Conservation (phyloP, 2,797 vertebrate genomes). For the Melanogrammus aeglefinus region DNA sequence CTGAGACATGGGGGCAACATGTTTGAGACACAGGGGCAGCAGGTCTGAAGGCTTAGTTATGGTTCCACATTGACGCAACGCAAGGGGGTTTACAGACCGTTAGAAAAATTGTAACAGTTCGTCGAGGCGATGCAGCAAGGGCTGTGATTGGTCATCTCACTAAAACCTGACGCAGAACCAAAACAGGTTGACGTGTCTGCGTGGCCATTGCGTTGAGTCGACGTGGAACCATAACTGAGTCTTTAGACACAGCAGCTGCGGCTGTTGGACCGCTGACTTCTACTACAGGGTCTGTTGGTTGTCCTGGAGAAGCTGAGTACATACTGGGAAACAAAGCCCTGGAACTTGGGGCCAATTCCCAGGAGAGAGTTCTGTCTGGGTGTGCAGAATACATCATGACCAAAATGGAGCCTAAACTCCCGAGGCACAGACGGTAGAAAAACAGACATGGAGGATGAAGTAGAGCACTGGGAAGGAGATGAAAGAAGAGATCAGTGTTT, state of each 20-base stretch:
- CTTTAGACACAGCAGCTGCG: not conserved
- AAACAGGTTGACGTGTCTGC: no score
- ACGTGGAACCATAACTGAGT: no score
- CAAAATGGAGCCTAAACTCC: constrained; percentile 6
- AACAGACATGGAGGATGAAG: not conserved
- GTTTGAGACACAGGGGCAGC: no score
- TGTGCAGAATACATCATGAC: constrained; percentile 46
- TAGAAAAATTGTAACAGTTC: no score
- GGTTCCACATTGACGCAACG: no score
- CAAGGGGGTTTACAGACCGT: no score
- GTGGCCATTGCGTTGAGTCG: no score
- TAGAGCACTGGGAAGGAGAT: not conserved
- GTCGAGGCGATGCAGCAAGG: no score
- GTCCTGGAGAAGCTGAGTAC: constrained; percentile 48
- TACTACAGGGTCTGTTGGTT: constrained; percentile 52
- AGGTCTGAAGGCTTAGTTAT: no score
- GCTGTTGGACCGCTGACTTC: constrained; percentile 18
- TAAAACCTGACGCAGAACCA: no score
- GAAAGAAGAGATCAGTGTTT: not conserved
- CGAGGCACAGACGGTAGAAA: constrained; percentile 30
- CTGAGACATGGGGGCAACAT: no score
- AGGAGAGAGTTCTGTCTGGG: constrained; percentile 64
- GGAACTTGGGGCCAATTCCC: constrained; percentile 78
- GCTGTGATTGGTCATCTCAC: no score
- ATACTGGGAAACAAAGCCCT: constrained; percentile 66